These are phyloP conservation scores for Heptranchias perlo DNA, from an alignment of 2,113 vertebrate genomes.

Conservation along the genomic window DNA sequence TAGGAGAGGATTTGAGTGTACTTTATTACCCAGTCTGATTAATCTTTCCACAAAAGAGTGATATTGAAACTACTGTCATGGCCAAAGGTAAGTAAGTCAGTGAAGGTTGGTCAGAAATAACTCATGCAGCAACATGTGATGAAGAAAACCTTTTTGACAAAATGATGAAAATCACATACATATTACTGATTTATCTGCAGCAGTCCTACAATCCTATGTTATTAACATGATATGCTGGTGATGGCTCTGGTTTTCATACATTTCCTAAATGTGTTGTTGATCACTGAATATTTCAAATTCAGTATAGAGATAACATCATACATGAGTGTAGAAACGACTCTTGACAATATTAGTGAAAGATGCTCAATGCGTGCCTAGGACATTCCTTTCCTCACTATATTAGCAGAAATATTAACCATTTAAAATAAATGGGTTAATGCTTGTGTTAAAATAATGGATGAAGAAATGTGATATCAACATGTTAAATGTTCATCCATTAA, in stretches of 20 bases:
- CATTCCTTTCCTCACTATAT: background rate
- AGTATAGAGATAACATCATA: background rate
- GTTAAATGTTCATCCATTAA: too few relatives aligned
- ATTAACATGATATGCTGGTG: background rate
- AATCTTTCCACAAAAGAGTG: background rate
- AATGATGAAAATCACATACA: constrained; percentile 1
- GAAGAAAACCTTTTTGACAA: background rate
- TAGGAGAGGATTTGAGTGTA: background rate
- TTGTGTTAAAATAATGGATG: background rate
- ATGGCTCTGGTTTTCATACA: background rate
- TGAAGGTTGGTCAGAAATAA: background rate
- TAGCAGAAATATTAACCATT: too few relatives aligned
- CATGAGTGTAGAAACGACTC: background rate
- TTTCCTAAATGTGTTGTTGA: background rate
- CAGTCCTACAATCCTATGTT: background rate
- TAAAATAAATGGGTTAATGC: too few relatives aligned
- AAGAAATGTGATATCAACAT: background rate
- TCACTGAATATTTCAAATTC: background rate
- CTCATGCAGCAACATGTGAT: background rate
- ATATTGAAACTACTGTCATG: background rate
- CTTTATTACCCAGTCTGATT: background rate
- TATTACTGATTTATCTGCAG: background rate
- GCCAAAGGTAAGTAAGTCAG: background rate
- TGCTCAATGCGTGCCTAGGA: background rate
- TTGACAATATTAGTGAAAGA: background rate